Conservation (phyloP, 30 jellyfish, hydroid and myxozoan genomes). For the Hydractinia echinata region DNA sequence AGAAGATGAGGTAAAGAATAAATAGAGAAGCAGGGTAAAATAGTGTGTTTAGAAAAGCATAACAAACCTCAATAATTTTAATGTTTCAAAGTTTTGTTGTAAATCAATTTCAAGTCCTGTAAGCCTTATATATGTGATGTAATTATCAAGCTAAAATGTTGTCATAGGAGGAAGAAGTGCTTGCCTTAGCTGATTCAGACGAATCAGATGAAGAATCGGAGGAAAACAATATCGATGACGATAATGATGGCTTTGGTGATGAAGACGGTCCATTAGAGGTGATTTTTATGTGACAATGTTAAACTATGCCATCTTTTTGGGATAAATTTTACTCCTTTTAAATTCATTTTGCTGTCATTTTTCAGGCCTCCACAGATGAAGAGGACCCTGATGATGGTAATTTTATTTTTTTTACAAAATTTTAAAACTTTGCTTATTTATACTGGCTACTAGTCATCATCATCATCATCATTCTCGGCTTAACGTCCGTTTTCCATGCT, state of each 20-base stretch:
- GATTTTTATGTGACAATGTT: conserved; percentile 12
- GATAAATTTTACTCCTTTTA: neutral
- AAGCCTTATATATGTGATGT: no score
- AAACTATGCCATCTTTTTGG: neutral
- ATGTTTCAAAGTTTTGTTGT: neutral
- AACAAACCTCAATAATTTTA: neutral
- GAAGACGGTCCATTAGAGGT: conserved; percentile 36
- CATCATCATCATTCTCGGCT: no score
- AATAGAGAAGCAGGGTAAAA: neutral
- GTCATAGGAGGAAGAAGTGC: conserved; percentile 32
- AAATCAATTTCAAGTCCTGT: no score
- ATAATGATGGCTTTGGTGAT: conserved; percentile 29
- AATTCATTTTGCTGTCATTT: neutral
- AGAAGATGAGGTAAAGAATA: conserved; percentile 7
- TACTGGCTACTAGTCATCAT: no score
- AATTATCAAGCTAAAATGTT: no score
- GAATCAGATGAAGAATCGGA: conserved; percentile 16
- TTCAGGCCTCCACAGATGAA: conserved; percentile 7
- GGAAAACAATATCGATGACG: conserved; percentile 21
- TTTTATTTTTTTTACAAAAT: neutral
- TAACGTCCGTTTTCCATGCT: no score
- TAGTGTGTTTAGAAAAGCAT: neutral
- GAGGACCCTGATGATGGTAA: neutral
- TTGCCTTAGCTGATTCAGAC: neutral
- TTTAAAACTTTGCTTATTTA: no score